Evolutionary conservation across 2,797 vertebrate genomes (phyloP).

Genomic region (Urosaurus nigricauda): DNA sequence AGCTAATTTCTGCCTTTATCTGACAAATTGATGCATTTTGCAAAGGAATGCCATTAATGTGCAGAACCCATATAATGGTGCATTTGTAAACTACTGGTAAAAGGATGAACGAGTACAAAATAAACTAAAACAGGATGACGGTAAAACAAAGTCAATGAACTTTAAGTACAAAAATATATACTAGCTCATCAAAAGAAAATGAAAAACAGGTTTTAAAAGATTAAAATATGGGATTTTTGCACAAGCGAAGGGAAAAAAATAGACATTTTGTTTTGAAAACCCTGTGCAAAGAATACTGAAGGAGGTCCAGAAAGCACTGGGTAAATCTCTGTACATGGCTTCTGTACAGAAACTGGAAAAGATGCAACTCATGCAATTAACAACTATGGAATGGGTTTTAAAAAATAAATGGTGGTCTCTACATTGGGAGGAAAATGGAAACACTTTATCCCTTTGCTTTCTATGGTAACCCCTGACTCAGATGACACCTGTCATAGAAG

Average conservation of each 20-base stretch:
- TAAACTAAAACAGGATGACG: conserved; percentile 52
- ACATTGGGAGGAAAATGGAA: neutral
- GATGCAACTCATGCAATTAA: neutral
- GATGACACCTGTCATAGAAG: neutral
- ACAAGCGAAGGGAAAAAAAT: conserved; percentile 4
- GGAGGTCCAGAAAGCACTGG: neutral
- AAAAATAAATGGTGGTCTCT: neutral
- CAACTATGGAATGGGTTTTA: neutral
- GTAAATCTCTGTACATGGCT: neutral
- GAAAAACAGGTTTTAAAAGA: conserved; percentile 28
- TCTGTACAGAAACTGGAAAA: neutral
- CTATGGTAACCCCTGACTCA: too few species aligned
- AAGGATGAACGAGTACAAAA: conserved; percentile 62
- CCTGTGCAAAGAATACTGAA: neutral
- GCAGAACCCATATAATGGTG: conserved; percentile 62
- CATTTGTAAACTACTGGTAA: conserved; percentile 62
- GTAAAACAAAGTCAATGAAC: conserved; percentile 52
- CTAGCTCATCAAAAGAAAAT: conserved; percentile 39
- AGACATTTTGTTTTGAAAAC: neutral
- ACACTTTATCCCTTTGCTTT: neutral
- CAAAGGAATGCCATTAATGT: conserved; percentile 70
- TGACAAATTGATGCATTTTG: conserved; percentile 78
- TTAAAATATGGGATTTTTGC: neutral
- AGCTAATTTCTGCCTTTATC: conserved; percentile 81
- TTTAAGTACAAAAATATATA: conserved; percentile 56